A percentile compares a stretch with the other conserved stretches of the same genome.
These are phyloP conservation scores for Parapsyche elsis DNA, from an alignment of 1,140 invertebrate species.

Conservation along the genomic window DNA sequence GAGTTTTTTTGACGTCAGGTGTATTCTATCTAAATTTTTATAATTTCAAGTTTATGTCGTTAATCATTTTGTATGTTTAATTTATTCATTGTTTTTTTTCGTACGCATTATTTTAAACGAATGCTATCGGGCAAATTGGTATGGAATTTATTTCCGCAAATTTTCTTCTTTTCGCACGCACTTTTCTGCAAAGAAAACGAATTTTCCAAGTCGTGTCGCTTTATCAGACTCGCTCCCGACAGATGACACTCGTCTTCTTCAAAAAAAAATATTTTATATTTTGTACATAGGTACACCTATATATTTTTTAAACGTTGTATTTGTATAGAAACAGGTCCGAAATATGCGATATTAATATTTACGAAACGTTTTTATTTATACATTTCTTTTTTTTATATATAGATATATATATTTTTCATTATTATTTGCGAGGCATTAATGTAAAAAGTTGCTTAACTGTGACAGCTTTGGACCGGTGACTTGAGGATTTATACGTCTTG, in stretches of 20 bases:
- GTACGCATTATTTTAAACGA: too few relatives aligned
- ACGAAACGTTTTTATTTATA: neutral
- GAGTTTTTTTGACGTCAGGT: too few relatives aligned
- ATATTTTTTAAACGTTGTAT: neutral
- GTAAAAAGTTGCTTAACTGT: conserved; percentile 38
- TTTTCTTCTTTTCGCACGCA: too few relatives aligned
- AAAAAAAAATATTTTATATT: conserved; percentile 1
- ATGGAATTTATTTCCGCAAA: too few relatives aligned
- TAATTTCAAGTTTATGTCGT: too few relatives aligned
- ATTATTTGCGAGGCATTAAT: conserved; percentile 35
- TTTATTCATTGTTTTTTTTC: too few relatives aligned
- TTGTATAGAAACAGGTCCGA: too few relatives aligned
- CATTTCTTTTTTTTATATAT: neutral
- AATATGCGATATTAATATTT: neutral
- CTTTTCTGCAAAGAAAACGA: neutral
- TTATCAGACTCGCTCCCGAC: neutral
- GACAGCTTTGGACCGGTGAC: conserved; percentile 25
- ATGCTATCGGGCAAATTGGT: too few relatives aligned
- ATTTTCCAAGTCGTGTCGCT: neutral
- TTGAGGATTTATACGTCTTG: conserved; percentile 45
- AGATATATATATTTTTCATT: conserved; percentile 15
- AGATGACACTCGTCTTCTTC: neutral
- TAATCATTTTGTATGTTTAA: too few relatives aligned
- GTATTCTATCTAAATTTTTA: too few relatives aligned
- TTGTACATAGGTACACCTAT: neutral